phyloP scores from a whole-genome alignment of 2,113 vertebrate genomes.

The Ageneiosus marmoratus region DNA sequence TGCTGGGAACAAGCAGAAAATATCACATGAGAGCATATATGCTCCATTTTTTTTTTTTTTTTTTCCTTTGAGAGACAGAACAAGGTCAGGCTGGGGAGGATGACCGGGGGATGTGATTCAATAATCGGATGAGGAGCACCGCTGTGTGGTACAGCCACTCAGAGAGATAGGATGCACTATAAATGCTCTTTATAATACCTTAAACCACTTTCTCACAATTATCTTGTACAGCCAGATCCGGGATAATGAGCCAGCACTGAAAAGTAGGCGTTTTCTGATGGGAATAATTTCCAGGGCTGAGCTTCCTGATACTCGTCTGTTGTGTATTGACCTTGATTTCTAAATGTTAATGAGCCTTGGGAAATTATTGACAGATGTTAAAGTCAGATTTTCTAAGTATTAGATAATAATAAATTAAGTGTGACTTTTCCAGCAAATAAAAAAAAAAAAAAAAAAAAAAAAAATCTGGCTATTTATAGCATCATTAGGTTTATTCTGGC shows the following conservation, averaged over 20 bases:
- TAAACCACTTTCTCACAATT: background rate
- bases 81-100: constrained; percentile 31
- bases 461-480: background rate
- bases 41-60: background rate
- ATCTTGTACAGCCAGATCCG: background rate
- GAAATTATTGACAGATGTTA: background rate
- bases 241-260: background rate
- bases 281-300: background rate
- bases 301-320: background rate
- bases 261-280: background rate
- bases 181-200: too few species aligned
- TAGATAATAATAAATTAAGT: background rate
- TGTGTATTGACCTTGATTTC: background rate
- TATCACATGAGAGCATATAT: constrained; percentile 28
- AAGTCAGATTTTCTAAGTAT: background rate
- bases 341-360: background rate
- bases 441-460: too few species aligned
- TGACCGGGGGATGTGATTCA: constrained; percentile 9
- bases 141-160: background rate
- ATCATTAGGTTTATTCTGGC: background rate
- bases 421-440: background rate
- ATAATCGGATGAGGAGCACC: constrained; percentile 36
- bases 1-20: constrained; percentile 23
- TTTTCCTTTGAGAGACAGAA: constrained; percentile 28
- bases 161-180: background rate